phyloP scores from a whole-genome alignment of 2,888 invertebrate species.

The Pachydiplax longipennis region DNA sequence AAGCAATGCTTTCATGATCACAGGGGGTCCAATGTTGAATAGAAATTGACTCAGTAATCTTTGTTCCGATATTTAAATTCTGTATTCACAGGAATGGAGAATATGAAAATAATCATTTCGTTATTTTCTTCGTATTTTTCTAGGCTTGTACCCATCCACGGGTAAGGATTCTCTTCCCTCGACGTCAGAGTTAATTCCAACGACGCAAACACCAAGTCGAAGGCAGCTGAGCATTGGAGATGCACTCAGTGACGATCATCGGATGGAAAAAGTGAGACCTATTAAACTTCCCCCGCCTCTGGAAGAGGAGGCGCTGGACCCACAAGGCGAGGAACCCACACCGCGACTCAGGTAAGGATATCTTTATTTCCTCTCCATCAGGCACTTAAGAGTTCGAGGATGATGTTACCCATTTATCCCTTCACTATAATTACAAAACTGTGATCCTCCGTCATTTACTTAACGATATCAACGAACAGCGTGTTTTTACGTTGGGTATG shows the following conservation, averaged over 20 bases:
- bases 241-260: not conserved
- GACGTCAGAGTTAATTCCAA: not conserved
- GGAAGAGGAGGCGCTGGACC: not conserved
- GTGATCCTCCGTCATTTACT: not conserved
- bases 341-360: not conserved
- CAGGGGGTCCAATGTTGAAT: too few relatives aligned
- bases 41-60: too few relatives aligned
- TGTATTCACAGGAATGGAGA: too few relatives aligned
- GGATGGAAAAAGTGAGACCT: constrained; percentile 12
- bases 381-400: not conserved
- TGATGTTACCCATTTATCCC: not conserved
- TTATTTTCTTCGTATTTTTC: not conserved
- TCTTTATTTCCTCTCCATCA: not conserved
- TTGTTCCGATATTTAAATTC: too few relatives aligned
- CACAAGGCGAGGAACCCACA: not conserved
- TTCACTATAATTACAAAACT: not conserved
- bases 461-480: not conserved
- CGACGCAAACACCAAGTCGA: not conserved
- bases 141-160: not conserved
- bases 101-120: not conserved
- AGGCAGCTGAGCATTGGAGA: not conserved
- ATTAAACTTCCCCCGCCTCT: not conserved
- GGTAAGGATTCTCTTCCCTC: not conserved
- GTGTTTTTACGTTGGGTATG: too few relatives aligned
- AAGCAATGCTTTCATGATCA: too few relatives aligned